Percentiles rank a stretch among this genome's conserved stretches.
Evolutionary conservation across 2,797 vertebrate genomes (phyloP).

Genomic region (Rhynchonycteris naso): DNA sequence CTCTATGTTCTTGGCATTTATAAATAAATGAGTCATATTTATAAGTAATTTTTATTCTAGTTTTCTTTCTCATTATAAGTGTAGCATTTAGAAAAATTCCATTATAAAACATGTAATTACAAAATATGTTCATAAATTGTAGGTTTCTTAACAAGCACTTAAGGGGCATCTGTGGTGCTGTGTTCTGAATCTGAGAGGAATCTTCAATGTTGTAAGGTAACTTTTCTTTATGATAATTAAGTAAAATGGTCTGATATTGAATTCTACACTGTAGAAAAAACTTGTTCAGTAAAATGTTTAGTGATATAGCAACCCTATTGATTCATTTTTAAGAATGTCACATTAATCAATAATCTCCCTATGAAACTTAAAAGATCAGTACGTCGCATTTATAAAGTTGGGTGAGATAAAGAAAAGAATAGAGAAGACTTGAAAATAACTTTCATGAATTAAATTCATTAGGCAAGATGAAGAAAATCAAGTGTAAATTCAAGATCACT

Average conservation of each 20-base stretch:
- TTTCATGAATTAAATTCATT: neutral
- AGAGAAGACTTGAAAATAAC: neutral
- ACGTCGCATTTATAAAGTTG: neutral
- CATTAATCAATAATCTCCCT: constrained; percentile 10
- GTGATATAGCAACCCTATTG: neutral
- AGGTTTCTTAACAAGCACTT: neutral
- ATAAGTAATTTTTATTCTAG: constrained; percentile 47
- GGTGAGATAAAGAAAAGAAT: neutral
- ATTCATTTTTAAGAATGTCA: constrained; percentile 11
- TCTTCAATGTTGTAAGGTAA: neutral
- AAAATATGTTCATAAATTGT: neutral
- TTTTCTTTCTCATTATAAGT: constrained; percentile 43
- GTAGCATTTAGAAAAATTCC: constrained; percentile 21
- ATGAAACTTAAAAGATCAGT: neutral
- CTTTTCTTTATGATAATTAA: constrained; percentile 20
- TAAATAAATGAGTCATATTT: constrained; percentile 11
- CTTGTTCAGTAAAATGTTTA: constrained; percentile 26
- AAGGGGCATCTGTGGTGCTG: neutral
- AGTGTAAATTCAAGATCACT: neutral
- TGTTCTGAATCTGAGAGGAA: neutral
- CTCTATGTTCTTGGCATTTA: constrained; percentile 3
- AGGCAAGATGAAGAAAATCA: neutral
- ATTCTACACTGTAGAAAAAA: constrained; percentile 33
- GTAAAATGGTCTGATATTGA: constrained; percentile 27
- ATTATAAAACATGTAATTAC: neutral